Base-by-base conservation (phyloP, 2,797 vertebrate genomes). In the Microhierax caerulescens region DNA sequence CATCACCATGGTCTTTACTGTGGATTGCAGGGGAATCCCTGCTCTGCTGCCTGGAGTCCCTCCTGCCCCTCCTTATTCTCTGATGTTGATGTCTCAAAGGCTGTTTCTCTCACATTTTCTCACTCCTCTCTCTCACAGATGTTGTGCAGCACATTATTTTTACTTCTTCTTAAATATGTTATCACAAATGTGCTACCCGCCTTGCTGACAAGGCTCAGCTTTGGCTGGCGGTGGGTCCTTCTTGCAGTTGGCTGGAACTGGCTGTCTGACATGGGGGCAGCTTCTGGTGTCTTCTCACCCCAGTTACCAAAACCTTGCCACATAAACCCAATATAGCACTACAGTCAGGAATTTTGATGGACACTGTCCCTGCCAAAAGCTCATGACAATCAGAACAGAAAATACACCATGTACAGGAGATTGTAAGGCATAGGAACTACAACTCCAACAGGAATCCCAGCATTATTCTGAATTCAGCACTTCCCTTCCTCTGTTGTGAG, bases 1-100 rank as follows among this genome's bases (percentile, higher is more conserved):
- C 17, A 25, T 11, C 37, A 48, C 34, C 21, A 7, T 5, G 4
- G 11, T n/a, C 36, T 48, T 81, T 34, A 20, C 8, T 2, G 3
- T 0, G 1, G n/a, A 17, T 16, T 57, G n/a, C n/a, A 47, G 12
- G 5, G 25, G 2, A 57, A 25, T 25, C 14, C 63, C 32, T 60
- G 25, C 10, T 67, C 36, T 0, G 41, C 7, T 18, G 41, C 17
- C 41, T 43, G 41, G 17, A 43, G 41, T 8, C 16, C 41, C 41
- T 43, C 41, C 41, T 43, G 16, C 41, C 41, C 16, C 16, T 43
- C 17, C 41, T 43, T 43, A 43, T 37, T 56, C 28, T 39, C 28
- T 27, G n/a, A 6, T n/a, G 14, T 53, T 34, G 32, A 14, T 20
- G 12, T 41, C 54, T 82, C 15, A 16, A 43, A 16, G 12, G 36